Conservation (phyloP, 2,888 invertebrate genomes). For the Sminthurides aquaticus region DNA sequence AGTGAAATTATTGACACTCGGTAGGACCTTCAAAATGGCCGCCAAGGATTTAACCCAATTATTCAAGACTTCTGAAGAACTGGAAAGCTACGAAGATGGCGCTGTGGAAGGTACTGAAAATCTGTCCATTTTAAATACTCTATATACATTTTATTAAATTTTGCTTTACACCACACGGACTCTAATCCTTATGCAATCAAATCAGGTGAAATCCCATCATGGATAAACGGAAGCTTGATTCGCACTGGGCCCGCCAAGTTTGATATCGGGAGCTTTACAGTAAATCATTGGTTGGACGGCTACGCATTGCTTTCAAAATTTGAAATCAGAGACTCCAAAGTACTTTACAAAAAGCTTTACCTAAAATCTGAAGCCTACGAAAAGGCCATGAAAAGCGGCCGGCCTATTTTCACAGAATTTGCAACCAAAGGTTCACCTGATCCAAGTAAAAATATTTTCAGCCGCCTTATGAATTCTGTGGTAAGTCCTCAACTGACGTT, state of each 20-base stretch:
- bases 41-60: slow-evolving; percentile 18
- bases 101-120: slow-evolving; percentile 31
- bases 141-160: background rate
- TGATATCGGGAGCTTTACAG: slow-evolving; percentile 47
- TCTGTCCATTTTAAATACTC: background rate
- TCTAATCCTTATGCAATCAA: background rate
- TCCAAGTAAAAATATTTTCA: slow-evolving; percentile 36
- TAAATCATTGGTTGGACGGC: slow-evolving; percentile 51
- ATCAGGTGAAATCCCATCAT: slow-evolving; percentile 47
- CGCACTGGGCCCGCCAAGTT: slow-evolving; percentile 52
- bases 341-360: slow-evolving; percentile 46
- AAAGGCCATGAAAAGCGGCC: slow-evolving; percentile 47
- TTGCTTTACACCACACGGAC: no score
- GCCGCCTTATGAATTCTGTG: slow-evolving; percentile 28
- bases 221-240: slow-evolving; percentile 48
- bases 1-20: no score
- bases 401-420: slow-evolving; percentile 50
- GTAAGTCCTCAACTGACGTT: slow-evolving; percentile 15
- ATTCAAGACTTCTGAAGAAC: slow-evolving; percentile 37
- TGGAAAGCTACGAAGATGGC: slow-evolving; percentile 32
- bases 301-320: slow-evolving; percentile 49
- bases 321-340: slow-evolving; percentile 47
- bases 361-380: slow-evolving; percentile 50
- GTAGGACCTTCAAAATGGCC: no score
- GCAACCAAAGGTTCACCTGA: slow-evolving; percentile 40